These are phyloP conservation scores for Drosophila falleni DNA, from an alignment of 2,888 invertebrate species.

Conservation along the genomic window DNA sequence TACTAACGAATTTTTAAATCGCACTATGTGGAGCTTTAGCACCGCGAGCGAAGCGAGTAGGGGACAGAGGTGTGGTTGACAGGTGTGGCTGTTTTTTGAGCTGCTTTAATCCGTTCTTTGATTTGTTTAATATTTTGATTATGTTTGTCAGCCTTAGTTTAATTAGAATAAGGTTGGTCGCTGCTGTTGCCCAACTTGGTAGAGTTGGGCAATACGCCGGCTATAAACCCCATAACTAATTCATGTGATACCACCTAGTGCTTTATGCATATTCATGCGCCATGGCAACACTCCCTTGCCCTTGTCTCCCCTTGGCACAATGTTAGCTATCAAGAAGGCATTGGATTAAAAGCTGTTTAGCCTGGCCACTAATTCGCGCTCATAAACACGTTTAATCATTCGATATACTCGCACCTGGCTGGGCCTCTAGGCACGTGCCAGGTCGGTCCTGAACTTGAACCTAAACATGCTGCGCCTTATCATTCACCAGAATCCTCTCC, in stretches of 20 bases:
- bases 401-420: conserved; percentile 24
- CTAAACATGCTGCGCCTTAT: neutral
- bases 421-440: conserved; percentile 28
- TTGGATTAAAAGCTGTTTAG: neutral
- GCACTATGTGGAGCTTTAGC: too few species aligned
- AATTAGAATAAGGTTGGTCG: conserved; percentile 59
- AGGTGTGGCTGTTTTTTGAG: neutral
- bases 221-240: conserved; percentile 62
- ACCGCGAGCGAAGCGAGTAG: too few species aligned
- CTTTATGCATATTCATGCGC: conserved; percentile 66
- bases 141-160: conserved; percentile 41
- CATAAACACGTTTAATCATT: conserved; percentile 42
- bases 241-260: conserved; percentile 62
- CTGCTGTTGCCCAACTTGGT: conserved; percentile 3
- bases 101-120: neutral
- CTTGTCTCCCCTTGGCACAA: neutral
- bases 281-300: conserved; percentile 16
- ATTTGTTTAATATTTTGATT: conserved; percentile 24
- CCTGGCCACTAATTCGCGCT: conserved; percentile 44
- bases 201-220: conserved; percentile 45
- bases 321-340: neutral
- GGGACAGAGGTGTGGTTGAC: too few species aligned
- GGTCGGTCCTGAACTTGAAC: neutral
- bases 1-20: too few species aligned
- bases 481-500: neutral